A percentile compares a stretch with the other conserved stretches of the same genome.
phyloP scores from a whole-genome alignment of 30 jellyfish, hydroid and myxozoan genomes.

The Phacellophora camtschatica region DNA sequence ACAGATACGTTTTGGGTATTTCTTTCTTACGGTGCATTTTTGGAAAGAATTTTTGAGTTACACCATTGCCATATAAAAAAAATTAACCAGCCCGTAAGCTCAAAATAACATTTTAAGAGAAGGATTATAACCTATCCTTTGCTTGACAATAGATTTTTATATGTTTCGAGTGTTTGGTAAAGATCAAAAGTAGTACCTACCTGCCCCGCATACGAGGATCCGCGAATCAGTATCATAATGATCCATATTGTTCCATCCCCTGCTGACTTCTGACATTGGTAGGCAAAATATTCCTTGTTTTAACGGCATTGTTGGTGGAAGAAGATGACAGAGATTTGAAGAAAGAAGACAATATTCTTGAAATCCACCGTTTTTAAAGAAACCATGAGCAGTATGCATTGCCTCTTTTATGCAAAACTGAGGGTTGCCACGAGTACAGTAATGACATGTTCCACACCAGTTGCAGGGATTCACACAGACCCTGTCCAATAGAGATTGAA shows the following conservation, averaged over 20 bases:
- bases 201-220: conserved; percentile 85
- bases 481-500: no score
- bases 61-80: no score
- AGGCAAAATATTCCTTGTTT: conserved; percentile 82
- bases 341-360: conserved; percentile 73
- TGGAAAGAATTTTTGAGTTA: no score
- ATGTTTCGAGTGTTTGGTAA: no score
- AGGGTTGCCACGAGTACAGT: conserved; percentile 83
- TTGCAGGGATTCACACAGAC: conserved; percentile 84
- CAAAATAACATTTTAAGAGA: no score
- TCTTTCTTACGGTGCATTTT: no score
- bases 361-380: conserved; percentile 72
- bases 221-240: conserved; percentile 62
- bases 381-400: conserved; percentile 86
- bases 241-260: conserved; percentile 94
- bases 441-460: conserved; percentile 84
- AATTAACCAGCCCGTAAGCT: no score
- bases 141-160: no score
- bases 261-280: conserved; percentile 71
- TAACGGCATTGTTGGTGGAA: conserved; percentile 74
- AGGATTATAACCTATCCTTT: no score
- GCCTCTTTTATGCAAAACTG: conserved; percentile 84
- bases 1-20: no score
- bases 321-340: conserved; percentile 59
- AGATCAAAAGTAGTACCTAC: no score